A percentile compares a stretch with the other conserved stretches of the same genome.
Evolutionary conservation across 2,797 vertebrate species (phyloP).

Genomic region (Scomberomorus guttatus): DNA sequence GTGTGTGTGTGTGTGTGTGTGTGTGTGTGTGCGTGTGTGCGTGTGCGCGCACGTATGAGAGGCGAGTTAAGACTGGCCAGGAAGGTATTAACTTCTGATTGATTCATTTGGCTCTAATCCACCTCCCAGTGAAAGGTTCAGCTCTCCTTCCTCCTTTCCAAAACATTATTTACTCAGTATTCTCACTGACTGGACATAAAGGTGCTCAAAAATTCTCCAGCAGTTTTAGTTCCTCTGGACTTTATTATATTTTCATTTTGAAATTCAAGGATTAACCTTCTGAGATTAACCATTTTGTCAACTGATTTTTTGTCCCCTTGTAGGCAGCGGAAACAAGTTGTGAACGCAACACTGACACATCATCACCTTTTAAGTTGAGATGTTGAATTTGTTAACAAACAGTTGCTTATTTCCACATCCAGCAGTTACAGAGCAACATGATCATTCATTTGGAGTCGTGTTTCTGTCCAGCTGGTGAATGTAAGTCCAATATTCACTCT

Average conservation of each 20-base stretch:
- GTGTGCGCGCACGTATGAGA: constrained; percentile 31
- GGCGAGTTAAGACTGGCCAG: constrained; percentile 62
- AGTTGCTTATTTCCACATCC: too few relatives aligned
- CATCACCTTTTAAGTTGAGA: too few relatives aligned
- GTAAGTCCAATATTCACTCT: too few relatives aligned
- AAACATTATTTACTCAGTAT: constrained; percentile 54
- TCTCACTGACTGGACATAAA: constrained; percentile 11
- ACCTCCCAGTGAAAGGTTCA: constrained; percentile 64
- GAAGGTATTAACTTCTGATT: constrained; percentile 77
- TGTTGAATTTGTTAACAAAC: too few relatives aligned
- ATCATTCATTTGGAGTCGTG: too few relatives aligned
- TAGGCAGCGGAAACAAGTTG: too few relatives aligned
- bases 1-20: constrained; percentile 33
- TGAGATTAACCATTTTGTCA: neutral
- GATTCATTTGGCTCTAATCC: constrained; percentile 79
- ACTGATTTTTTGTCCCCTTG: too few relatives aligned
- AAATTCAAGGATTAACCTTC: neutral
- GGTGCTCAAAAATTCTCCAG: neutral
- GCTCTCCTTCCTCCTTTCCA: constrained; percentile 21
- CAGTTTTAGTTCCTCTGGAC: neutral
- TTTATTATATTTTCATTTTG: neutral
- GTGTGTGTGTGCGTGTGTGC: constrained; percentile 39
- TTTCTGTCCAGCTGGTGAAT: too few relatives aligned
- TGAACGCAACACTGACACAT: too few relatives aligned
- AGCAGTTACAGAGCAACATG: too few relatives aligned